phyloP scores from a whole-genome alignment of 1,140 invertebrate genomes.

The Drosophila neocordata region DNA sequence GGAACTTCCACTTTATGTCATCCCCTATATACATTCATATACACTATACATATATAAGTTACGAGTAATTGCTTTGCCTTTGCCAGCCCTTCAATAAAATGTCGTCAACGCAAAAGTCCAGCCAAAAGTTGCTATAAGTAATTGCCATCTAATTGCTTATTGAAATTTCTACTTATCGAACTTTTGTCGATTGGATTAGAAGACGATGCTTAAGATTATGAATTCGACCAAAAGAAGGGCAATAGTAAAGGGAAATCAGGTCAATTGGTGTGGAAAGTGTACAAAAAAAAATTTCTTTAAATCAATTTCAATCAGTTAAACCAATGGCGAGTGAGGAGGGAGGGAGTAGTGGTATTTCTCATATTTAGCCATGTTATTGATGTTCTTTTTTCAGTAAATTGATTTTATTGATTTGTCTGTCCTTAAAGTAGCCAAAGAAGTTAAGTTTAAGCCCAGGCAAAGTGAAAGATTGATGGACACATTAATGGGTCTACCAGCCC shows the following conservation, averaged over 20 bases:
- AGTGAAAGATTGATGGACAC: conserved; percentile 66
- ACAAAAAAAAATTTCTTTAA: neutral
- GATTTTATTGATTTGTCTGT: conserved; percentile 55
- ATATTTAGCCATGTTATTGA: neutral
- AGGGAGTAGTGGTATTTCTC: too few species aligned
- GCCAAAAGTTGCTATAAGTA: conserved; percentile 76
- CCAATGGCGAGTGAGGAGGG: too few species aligned
- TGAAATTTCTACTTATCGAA: conserved; percentile 69
- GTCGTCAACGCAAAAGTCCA: conserved; percentile 50
- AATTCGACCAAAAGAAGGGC: neutral
- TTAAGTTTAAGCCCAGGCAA: conserved; percentile 52
- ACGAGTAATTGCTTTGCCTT: conserved; percentile 71
- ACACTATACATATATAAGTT: conserved; percentile 66
- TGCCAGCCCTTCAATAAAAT: conserved; percentile 34
- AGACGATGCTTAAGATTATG: neutral
- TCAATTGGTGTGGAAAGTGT: neutral
- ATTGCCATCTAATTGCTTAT: conserved; percentile 79
- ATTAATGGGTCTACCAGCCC: conserved; percentile 24
- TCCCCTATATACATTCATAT: neutral
- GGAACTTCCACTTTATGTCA: conserved; percentile 51
- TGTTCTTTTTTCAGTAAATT: conserved; percentile 25
- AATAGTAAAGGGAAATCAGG: conserved; percentile 1
- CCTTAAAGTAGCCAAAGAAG: conserved; percentile 48
- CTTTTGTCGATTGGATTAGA: conserved; percentile 13
- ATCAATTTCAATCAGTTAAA: neutral